Percentiles rank a stretch among this genome's conserved stretches.
Conservation (phyloP, 2,888 invertebrate genomes). For the Fragum fragum region DNA sequence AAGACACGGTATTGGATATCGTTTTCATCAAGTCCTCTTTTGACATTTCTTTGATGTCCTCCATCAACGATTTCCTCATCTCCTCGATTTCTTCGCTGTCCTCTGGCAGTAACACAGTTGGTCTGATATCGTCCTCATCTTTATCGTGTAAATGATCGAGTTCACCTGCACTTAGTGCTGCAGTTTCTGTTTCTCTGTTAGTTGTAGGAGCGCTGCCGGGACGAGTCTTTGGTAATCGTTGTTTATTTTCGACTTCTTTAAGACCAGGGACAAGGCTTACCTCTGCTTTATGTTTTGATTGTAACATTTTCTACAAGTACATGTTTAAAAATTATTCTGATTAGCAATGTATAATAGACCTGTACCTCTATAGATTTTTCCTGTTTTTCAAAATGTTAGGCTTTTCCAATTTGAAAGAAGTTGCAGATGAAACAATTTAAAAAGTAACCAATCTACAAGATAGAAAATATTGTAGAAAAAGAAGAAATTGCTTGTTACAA, state of each 20-base stretch:
- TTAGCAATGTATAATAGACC: too few relatives aligned
- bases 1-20: conserved; percentile 56
- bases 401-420: too few relatives aligned
- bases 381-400: too few relatives aligned
- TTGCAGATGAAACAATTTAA: too few relatives aligned
- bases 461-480: too few relatives aligned
- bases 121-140: conserved; percentile 63
- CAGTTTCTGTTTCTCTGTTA: conserved; percentile 69
- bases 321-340: too few relatives aligned
- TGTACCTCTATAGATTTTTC: too few relatives aligned
- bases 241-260: conserved; percentile 64
- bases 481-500: too few relatives aligned
- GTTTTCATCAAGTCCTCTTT: conserved; percentile 67
- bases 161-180: conserved; percentile 80
- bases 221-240: conserved; percentile 72
- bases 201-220: conserved; percentile 84
- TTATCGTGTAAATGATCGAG: conserved; percentile 68
- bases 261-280: conserved; percentile 77
- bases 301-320: conserved; percentile 80
- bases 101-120: conserved; percentile 68
- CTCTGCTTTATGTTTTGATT: conserved; percentile 80
- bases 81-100: conserved; percentile 73
- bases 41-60: conserved; percentile 66
- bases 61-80: conserved; percentile 68
- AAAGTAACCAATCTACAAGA: too few relatives aligned